phyloP scores from a whole-genome alignment of 2,797 vertebrate genomes.

The Etheostoma perlongum region DNA sequence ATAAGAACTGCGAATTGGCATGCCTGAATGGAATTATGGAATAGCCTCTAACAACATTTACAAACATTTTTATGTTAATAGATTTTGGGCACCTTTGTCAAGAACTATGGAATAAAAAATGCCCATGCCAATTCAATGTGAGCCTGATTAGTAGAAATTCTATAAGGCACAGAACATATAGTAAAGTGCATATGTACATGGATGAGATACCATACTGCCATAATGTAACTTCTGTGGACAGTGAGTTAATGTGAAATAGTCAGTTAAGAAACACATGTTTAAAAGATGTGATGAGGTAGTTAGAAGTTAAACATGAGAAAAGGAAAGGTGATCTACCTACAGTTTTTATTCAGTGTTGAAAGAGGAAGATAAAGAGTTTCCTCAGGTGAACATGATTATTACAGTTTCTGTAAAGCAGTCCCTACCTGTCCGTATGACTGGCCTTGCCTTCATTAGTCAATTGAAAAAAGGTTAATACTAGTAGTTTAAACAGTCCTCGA shows the following conservation, averaged over 20 bases:
- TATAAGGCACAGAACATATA: conserved; percentile 41
- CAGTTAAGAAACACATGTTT: conserved; percentile 45
- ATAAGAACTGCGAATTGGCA: conserved; percentile 15
- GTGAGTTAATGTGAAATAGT: conserved; percentile 38
- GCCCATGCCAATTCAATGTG: conserved; percentile 10
- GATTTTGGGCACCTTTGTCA: conserved; percentile 19
- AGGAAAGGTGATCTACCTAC: conserved; percentile 54
- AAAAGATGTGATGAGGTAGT: conserved; percentile 83
- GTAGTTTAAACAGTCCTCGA: conserved; percentile 69
- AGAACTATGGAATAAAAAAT: conserved; percentile 7
- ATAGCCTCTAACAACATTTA: conserved; percentile 13
- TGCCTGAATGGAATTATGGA: conserved; percentile 18
- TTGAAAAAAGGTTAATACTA: conserved; percentile 43
- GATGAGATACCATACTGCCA: conserved; percentile 36
- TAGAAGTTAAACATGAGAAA: conserved; percentile 51
- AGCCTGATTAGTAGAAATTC: conserved; percentile 27
- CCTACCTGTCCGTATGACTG: conserved; percentile 38
- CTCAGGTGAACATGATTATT: conserved; percentile 31
- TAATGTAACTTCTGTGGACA: conserved; percentile 19
- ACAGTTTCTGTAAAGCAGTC: conserved; percentile 37
- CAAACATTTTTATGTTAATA: conserved; percentile 15
- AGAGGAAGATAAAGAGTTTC: conserved; percentile 39
- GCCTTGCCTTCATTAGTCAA: conserved; percentile 69
- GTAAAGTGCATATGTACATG: conserved; percentile 51
- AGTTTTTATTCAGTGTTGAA: conserved; percentile 42